Conservation (phyloP, 2,797 vertebrate genomes). For the Capromys pilorides region DNA sequence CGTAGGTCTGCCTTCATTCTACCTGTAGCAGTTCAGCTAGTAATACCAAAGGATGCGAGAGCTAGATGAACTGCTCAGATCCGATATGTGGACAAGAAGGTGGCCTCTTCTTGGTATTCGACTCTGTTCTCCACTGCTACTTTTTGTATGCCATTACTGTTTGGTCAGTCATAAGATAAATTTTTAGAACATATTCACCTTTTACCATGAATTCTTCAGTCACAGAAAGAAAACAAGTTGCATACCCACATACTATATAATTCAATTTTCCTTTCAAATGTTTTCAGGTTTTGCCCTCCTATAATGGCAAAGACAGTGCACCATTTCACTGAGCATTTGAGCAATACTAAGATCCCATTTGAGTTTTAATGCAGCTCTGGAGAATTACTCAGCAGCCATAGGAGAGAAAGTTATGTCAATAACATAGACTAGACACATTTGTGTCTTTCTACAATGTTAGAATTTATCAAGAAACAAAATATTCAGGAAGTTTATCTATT, state of each 20-base stretch:
- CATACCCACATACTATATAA: background rate
- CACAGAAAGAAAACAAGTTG: slow-evolving; percentile 21
- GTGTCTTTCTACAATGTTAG: background rate
- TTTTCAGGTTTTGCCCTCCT: slow-evolving; percentile 24
- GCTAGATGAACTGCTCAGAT: slow-evolving; percentile 16
- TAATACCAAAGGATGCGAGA: slow-evolving; percentile 51
- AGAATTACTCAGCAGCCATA: background rate
- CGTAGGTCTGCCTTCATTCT: slow-evolving; percentile 41
- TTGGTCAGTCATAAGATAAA: slow-evolving; percentile 44
- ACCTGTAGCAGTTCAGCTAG: slow-evolving; percentile 41
- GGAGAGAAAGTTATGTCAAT: background rate
- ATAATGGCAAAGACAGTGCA: background rate
- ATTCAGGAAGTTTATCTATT: background rate
- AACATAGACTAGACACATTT: background rate
- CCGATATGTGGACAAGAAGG: slow-evolving; percentile 10
- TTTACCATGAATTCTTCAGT: background rate
- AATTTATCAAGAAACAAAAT: background rate
- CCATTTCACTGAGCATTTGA: background rate
- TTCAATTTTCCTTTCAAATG: slow-evolving; percentile 10
- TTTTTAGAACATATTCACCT: slow-evolving; percentile 26
- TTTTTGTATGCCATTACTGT: slow-evolving; percentile 18
- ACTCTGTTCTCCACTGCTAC: background rate
- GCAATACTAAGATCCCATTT: background rate
- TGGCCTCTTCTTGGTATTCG: background rate
- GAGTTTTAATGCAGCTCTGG: slow-evolving; percentile 37